phyloP scores from a whole-genome alignment of 2,113 vertebrate genomes.

The Heterotis niloticus region DNA sequence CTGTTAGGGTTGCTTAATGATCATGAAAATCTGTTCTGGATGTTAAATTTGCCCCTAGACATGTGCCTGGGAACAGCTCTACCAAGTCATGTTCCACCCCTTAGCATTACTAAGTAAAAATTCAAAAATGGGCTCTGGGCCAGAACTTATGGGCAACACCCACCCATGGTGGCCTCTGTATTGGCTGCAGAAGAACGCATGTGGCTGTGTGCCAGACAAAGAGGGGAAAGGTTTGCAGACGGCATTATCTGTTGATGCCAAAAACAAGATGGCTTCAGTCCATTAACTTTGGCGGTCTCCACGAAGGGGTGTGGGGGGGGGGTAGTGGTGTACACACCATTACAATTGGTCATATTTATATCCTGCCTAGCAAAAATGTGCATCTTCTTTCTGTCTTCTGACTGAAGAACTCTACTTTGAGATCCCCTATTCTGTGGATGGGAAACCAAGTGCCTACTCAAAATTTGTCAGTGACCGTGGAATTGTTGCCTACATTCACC shows the following conservation, averaged over 20 bases:
- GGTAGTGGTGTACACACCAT: too few species aligned
- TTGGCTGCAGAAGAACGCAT: not conserved
- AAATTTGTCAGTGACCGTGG: not conserved
- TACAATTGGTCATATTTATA: not conserved
- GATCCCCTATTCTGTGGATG: too few species aligned
- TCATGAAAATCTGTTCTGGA: too few species aligned
- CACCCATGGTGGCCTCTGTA: too few species aligned
- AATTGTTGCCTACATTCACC: not conserved
- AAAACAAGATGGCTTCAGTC: not conserved
- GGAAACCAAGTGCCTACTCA: not conserved
- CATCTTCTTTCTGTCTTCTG: not conserved
- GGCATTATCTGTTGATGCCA: not conserved
- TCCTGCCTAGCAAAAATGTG: not conserved
- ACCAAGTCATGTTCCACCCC: too few species aligned
- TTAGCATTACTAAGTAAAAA: not conserved
- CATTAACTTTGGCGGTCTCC: not conserved
- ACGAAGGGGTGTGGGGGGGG: too few species aligned
- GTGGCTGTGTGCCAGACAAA: too few species aligned
- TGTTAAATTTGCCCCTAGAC: too few species aligned
- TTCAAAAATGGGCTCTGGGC: not conserved
- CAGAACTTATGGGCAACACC: not conserved
- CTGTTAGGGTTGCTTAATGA: too few species aligned
- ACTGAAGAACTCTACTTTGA: not conserved
- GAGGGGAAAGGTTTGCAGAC: not conserved
- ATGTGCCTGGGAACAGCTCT: too few species aligned